Evolutionary conservation across 2,888 invertebrate species (phyloP).

Genomic region (Gandaritis pyraliata): DNA sequence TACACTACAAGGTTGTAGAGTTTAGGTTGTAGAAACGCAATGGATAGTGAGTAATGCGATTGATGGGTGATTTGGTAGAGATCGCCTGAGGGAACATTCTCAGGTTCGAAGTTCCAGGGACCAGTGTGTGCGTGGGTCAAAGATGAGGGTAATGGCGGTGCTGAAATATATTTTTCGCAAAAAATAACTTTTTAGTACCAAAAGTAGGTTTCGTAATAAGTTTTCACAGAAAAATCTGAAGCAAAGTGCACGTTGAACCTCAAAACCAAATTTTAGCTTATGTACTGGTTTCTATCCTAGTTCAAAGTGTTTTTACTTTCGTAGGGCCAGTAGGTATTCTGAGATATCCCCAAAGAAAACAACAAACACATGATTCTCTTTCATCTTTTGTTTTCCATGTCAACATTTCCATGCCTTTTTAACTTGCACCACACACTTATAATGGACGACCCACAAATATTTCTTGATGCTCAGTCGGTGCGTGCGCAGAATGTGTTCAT

Average conservation of each 20-base stretch:
- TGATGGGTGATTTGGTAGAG: neutral
- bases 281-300: too few species aligned
- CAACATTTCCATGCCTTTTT: neutral
- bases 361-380: too few species aligned
- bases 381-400: too few species aligned
- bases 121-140: conserved; percentile 4
- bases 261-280: too few species aligned
- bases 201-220: too few species aligned
- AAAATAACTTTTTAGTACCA: too few species aligned
- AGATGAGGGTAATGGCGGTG: neutral
- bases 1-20: neutral
- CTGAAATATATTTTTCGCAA: too few species aligned
- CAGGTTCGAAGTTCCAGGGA: conserved; percentile 8
- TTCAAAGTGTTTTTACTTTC: too few species aligned
- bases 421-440: conserved; percentile 12
- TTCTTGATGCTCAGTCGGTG: conserved; percentile 6
- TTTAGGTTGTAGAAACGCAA: conserved; percentile 4
- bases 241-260: too few species aligned
- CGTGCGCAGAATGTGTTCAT: conserved; percentile 31
- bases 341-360: too few species aligned
- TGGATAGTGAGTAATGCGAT: conserved; percentile 9
- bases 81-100: conserved; percentile 9
- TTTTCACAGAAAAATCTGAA: too few species aligned
- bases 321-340: too few species aligned
- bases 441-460: conserved; percentile 18